These are phyloP conservation scores for Littorina saxatilis DNA, from an alignment of 1,140 invertebrate species.

Conservation along the genomic window DNA sequence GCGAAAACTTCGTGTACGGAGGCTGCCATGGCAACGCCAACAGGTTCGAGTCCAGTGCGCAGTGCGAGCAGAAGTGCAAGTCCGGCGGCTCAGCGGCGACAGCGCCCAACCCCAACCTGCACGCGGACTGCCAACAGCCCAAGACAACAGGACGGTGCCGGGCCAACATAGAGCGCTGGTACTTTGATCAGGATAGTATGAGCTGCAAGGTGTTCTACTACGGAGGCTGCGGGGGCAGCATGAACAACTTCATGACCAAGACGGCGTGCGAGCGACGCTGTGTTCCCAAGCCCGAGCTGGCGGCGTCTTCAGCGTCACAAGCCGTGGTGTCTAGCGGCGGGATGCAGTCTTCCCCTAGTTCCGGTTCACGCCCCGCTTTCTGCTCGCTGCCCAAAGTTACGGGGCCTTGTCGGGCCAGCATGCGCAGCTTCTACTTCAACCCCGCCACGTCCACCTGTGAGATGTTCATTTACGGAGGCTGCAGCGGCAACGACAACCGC, in stretches of 20 bases:
- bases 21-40: constrained; percentile 83
- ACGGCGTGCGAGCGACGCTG: constrained; percentile 10
- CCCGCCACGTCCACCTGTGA: constrained; percentile 67
- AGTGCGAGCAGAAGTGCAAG: constrained; percentile 66
- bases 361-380: neutral
- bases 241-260: constrained; percentile 39
- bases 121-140: constrained; percentile 26
- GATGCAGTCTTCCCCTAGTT: neutral
- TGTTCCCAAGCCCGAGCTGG: neutral
- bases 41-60: constrained; percentile 79
- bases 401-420: constrained; percentile 59
- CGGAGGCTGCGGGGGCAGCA: constrained; percentile 41
- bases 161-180: constrained; percentile 20
- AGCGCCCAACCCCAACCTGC: neutral
- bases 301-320: neutral
- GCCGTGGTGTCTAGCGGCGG: neutral
- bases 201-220: constrained; percentile 30
- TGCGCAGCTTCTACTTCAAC: constrained; percentile 73
- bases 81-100: no score
- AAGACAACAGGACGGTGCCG: constrained; percentile 10
- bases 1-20: constrained; percentile 81
- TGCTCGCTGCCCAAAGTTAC: constrained; percentile 53
- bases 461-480: constrained; percentile 77
- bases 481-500: constrained; percentile 78
- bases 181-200: neutral